phyloP scores from a whole-genome alignment of 2,113 vertebrate species.

The Malaclemys terrapin region DNA sequence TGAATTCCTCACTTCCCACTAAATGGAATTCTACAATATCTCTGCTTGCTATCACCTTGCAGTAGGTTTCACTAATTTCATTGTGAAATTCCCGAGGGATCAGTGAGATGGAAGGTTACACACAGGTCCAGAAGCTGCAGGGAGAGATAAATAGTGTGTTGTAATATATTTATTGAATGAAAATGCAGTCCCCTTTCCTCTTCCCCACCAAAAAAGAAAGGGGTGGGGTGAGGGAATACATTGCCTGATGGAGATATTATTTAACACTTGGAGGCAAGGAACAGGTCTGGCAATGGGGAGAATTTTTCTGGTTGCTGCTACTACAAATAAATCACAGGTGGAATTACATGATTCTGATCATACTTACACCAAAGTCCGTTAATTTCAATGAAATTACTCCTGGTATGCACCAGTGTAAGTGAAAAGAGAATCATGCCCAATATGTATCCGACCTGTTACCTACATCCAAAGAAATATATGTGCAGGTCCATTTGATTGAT shows the following conservation, averaged over 20 bases:
- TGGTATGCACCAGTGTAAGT: not conserved
- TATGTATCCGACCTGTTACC: not conserved
- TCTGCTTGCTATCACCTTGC: conserved; percentile 44
- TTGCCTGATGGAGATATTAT: not conserved
- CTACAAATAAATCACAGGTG: conserved; percentile 43
- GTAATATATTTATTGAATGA: conserved; percentile 35
- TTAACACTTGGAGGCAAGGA: conserved; percentile 36
- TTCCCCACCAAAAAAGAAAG: not conserved
- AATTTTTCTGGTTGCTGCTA: conserved; percentile 48
- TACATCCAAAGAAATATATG: not conserved
- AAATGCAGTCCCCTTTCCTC: not conserved
- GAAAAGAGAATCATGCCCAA: not conserved
- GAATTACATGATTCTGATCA: conserved; percentile 18
- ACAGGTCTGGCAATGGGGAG: conserved; percentile 30
- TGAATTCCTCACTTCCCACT: conserved; percentile 2
- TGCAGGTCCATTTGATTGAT: not conserved
- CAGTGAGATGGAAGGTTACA: conserved; percentile 24
- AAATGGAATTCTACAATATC: conserved; percentile 7
- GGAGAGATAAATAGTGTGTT: conserved; percentile 28
- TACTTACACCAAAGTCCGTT: not conserved
- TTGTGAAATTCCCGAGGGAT: conserved; percentile 38
- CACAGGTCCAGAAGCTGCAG: conserved; percentile 27
- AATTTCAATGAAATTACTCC: not conserved
- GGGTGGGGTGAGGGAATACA: not conserved
- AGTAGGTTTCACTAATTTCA: conserved; percentile 41